phyloP scores from a whole-genome alignment of 2,888 invertebrate species.

The Perdita meconis region DNA sequence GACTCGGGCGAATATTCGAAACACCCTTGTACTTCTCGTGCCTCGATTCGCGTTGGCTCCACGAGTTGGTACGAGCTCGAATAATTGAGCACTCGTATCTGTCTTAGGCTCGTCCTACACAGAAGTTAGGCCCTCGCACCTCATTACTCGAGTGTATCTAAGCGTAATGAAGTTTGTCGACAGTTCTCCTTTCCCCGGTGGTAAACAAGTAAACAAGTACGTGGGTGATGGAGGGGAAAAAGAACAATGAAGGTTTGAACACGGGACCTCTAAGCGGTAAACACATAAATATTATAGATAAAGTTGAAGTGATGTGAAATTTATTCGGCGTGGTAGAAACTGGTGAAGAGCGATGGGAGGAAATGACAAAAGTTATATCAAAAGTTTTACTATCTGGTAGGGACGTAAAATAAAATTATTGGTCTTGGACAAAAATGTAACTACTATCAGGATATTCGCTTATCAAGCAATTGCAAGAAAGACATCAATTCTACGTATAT shows the following conservation, averaged over 20 bases:
- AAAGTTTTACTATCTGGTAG: too few relatives aligned
- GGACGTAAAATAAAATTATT: too few relatives aligned
- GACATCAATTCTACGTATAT: too few relatives aligned
- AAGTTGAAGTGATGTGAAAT: constrained; percentile 17
- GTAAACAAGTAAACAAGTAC: constrained; percentile 43
- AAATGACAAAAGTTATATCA: background rate
- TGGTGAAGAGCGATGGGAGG: background rate
- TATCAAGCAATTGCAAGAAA: too few relatives aligned
- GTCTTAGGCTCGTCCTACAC: background rate
- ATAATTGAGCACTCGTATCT: constrained; percentile 32
- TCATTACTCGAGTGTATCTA: constrained; percentile 28
- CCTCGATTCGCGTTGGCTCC: background rate
- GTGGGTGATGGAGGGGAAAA: background rate
- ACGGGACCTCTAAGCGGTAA: constrained; percentile 17
- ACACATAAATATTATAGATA: constrained; percentile 33
- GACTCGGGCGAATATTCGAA: background rate
- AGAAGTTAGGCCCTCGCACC: constrained; percentile 11
- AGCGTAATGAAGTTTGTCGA: constrained; percentile 30
- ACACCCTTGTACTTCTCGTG: background rate
- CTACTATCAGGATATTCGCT: too few relatives aligned
- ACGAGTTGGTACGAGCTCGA: constrained; percentile 31
- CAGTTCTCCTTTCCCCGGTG: constrained; percentile 20
- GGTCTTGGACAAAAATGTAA: too few relatives aligned
- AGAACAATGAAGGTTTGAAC: background rate
- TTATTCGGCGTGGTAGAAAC: constrained; percentile 22